Evolutionary conservation across 2,797 vertebrate species (phyloP).

Genomic region (Anguilla obscura): DNA sequence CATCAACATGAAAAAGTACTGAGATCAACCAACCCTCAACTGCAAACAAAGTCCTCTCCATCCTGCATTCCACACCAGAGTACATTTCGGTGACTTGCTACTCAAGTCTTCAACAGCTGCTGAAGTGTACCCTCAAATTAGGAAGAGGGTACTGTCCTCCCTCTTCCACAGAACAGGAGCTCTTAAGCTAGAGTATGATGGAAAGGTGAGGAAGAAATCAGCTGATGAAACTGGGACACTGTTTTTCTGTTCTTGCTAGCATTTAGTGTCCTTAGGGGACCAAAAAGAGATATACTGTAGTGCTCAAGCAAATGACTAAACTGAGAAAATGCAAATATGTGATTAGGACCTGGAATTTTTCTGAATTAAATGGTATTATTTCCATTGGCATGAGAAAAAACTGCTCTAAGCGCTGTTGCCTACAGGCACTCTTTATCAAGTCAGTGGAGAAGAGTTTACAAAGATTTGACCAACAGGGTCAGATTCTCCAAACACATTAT

Average conservation of each 20-base stretch:
- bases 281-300: not conserved
- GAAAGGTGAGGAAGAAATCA: not conserved
- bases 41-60: conserved; percentile 23
- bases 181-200: not conserved
- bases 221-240: not conserved
- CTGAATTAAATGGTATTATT: not conserved
- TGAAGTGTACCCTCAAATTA: not conserved
- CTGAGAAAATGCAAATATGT: not conserved
- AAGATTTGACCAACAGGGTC: not conserved
- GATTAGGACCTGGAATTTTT: not conserved
- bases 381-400: not conserved
- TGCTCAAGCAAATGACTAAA: not conserved
- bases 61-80: not conserved
- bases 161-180: not conserved
- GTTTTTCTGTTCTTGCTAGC: not conserved
- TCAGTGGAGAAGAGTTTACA: not conserved
- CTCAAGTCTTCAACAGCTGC: not conserved
- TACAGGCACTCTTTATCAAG: not conserved
- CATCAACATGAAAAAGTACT: conserved; percentile 91
- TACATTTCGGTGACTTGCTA: not conserved
- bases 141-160: not conserved
- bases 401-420: not conserved
- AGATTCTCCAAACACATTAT: not conserved
- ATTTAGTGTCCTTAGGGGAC: not conserved
- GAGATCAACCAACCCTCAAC: conserved; percentile 49